Conservation (phyloP, 2,113 vertebrate species). For the Gracilinanus agilis region DNA sequence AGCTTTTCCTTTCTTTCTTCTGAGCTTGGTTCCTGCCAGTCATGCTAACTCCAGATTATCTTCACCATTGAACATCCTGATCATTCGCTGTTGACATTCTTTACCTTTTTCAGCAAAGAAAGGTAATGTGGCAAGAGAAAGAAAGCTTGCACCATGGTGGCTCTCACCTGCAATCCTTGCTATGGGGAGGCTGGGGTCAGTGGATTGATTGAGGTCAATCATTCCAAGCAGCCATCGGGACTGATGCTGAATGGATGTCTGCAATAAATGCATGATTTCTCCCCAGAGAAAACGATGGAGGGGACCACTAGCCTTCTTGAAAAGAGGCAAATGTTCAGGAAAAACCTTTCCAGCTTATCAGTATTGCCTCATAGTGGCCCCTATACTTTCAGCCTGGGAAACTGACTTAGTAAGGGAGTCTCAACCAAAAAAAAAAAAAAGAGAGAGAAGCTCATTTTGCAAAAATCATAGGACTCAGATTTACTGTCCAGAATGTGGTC, state of each 20-base stretch:
- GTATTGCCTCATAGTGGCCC: background rate
- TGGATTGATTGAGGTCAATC: background rate
- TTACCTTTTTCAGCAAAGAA: background rate
- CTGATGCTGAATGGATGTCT: background rate
- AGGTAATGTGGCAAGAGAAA: background rate
- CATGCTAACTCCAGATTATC: background rate
- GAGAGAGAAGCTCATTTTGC: background rate
- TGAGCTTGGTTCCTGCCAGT: background rate
- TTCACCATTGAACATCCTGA: background rate
- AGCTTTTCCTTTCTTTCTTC: background rate
- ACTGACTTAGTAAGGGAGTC: background rate
- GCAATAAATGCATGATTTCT: background rate
- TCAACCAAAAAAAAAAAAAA: background rate
- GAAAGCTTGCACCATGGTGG: background rate
- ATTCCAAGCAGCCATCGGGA: background rate
- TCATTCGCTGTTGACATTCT: background rate
- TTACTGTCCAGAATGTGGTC: background rate
- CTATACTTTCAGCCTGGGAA: background rate
- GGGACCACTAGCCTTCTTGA: background rate
- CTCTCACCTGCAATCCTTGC: background rate
- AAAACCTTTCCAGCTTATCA: background rate
- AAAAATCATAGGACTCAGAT: background rate
- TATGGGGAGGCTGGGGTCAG: background rate
- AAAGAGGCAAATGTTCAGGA: background rate
- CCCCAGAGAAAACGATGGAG: background rate